A percentile compares a stretch with the other conserved stretches of the same genome.
Evolutionary conservation across 2,113 vertebrate species (phyloP).

Genomic region (Pachypanchax playfairii): DNA sequence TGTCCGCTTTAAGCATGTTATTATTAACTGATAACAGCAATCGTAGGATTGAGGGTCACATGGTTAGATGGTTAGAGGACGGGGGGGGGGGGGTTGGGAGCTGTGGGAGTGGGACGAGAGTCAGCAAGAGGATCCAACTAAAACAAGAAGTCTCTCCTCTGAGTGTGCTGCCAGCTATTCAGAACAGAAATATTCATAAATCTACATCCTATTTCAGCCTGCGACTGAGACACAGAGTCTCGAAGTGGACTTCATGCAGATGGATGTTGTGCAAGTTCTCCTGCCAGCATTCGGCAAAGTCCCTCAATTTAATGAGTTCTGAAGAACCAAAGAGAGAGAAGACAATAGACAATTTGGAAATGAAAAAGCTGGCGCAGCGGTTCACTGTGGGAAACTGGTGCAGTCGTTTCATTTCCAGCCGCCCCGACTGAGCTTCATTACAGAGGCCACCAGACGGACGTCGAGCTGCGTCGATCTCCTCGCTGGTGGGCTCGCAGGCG

Average conservation of each 20-base stretch:
- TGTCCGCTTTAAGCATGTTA: slow-evolving; percentile 18
- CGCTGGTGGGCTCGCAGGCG: slow-evolving; percentile 8
- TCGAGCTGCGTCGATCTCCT: neutral
- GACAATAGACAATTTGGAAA: slow-evolving; percentile 54
- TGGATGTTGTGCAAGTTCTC: slow-evolving; percentile 32
- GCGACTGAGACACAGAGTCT: slow-evolving; percentile 39
- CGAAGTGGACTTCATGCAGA: slow-evolving; percentile 13
- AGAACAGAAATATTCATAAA: slow-evolving; percentile 66
- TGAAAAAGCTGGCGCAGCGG: slow-evolving; percentile 28
- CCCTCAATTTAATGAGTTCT: slow-evolving; percentile 22
- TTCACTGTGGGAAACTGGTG: slow-evolving; percentile 35
- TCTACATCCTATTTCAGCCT: slow-evolving; percentile 65
- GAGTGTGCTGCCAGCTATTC: slow-evolving; percentile 45
- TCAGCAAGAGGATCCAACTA: slow-evolving; percentile 51
- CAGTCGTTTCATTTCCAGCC: slow-evolving; percentile 46
- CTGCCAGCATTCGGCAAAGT: neutral
- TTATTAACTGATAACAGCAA: slow-evolving; percentile 28
- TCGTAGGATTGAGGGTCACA: slow-evolving; percentile 16
- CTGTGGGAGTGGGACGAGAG: slow-evolving; percentile 24
- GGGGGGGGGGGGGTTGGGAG: neutral
- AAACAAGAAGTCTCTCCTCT: slow-evolving; percentile 62
- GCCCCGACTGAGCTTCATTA: slow-evolving; percentile 38
- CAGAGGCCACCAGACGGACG: slow-evolving; percentile 11
- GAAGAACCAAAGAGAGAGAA: slow-evolving; percentile 43
- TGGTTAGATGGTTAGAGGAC: slow-evolving; percentile 30